Evolutionary conservation across 2,113 vertebrate genomes (phyloP), one percentile per base, ranked within the genome.

Genomic region (Peromyscus polionotus): DNA sequence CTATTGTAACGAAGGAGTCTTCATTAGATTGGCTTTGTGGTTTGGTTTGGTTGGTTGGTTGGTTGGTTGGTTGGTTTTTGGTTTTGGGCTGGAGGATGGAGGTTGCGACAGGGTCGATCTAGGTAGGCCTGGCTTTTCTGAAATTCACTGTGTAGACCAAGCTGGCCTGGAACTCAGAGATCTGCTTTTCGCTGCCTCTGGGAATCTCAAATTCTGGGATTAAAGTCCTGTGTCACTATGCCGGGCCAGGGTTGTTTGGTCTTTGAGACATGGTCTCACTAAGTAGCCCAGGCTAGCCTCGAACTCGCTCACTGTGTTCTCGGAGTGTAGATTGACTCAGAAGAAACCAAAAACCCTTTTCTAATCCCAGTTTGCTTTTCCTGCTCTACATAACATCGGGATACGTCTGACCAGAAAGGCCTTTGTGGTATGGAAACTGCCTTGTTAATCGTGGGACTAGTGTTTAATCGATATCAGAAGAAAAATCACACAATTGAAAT

Each of bases 401-500:
- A 84, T 59, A 45, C 9, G 2, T 83, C 83, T 73, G 76, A 19
- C 65, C n/a, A 42, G 61, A 90, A 94, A 75, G 31, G 11, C 48
- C 3, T 88, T 68, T 48, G 88, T 93, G 22, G 17, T 73, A 54
- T 80, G 77, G 72, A 13, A 76, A 68, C 22, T 65, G 42, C 7
- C 65, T 96, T 92, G 89, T 33, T n/a, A 77, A 45, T 73, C 87
- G 57, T 39, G 73, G 67, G 88, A 73, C 59, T 81, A 26, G 31
- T 73, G 54, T 89, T 85, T 72, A 77, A 83, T 91, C 2, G 13
- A 26, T 24, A 4, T 79, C 81, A 36, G 79, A 89, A 85, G 54
- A 95, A 92, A 67, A 77, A 33, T 45, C 48, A 19, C 61, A 24
- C n/a, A 33, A 42, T 59, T 92, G 65, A 80, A 95, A 85, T 92